phyloP scores from a whole-genome alignment of 2,888 invertebrate species.

The Heteromurus nitidus region DNA sequence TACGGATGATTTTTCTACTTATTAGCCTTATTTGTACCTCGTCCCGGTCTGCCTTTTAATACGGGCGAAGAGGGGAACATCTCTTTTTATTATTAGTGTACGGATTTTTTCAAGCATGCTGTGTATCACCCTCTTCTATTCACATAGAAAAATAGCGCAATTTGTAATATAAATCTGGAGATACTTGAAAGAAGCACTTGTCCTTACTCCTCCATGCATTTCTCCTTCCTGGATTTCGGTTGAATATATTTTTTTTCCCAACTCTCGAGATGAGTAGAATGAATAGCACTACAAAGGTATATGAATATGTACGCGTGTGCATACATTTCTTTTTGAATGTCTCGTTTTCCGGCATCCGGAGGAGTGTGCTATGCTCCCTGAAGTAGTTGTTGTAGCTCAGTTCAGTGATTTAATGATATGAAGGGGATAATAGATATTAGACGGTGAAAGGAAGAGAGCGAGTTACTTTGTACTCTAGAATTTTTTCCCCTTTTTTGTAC shows the following conservation, averaged over 20 bases:
- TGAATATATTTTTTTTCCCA: too few relatives aligned
- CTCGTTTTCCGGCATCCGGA: too few relatives aligned
- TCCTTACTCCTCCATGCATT: too few relatives aligned
- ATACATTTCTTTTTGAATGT: too few relatives aligned
- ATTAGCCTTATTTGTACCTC: not conserved
- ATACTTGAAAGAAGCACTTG: constrained; percentile 2
- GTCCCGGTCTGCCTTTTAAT: not conserved
- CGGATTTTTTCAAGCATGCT: not conserved
- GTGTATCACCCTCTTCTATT: not conserved
- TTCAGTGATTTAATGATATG: not conserved
- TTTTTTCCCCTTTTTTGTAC: not conserved
- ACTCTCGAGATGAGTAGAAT: too few relatives aligned
- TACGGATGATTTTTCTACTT: not conserved
- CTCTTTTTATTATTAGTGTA: constrained; percentile 5
- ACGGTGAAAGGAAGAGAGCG: not conserved
- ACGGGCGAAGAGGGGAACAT: not conserved
- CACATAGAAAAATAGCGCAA: not conserved
- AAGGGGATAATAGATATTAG: too few relatives aligned
- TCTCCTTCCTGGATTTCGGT: too few relatives aligned
- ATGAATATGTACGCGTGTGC: too few relatives aligned
- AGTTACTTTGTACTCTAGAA: not conserved
- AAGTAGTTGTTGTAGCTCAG: too few relatives aligned
- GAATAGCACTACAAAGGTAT: too few relatives aligned
- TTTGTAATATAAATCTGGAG: constrained; percentile 10
- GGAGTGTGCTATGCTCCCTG: too few relatives aligned